Percentiles rank a stretch among this genome's conserved stretches.
phyloP scores from a whole-genome alignment of 2,888 invertebrate species.

The Thera obeliscata region DNA sequence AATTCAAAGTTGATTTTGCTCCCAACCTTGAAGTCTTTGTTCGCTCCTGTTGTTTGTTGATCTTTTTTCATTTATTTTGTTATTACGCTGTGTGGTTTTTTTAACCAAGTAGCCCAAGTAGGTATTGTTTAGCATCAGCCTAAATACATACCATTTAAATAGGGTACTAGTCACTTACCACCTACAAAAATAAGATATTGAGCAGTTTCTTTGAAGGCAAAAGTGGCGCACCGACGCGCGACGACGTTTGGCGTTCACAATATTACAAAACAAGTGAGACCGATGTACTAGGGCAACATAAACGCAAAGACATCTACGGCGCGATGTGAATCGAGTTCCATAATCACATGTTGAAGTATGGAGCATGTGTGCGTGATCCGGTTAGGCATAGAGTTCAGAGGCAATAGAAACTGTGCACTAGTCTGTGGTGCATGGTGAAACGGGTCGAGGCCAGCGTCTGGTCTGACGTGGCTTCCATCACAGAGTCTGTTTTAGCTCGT shows the following conservation, averaged over 20 bases:
- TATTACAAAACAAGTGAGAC: conserved; percentile 39
- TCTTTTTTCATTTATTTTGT: too few relatives aligned
- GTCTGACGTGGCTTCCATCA: conserved; percentile 32
- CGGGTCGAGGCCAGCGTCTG: conserved; percentile 56
- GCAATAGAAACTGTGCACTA: conserved; percentile 17
- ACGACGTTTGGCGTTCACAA: conserved; percentile 22
- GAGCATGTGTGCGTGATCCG: conserved; percentile 54
- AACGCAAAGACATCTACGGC: conserved; percentile 29
- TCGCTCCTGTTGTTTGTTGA: too few relatives aligned
- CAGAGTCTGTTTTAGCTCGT: conserved; percentile 13
- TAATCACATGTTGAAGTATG: conserved; percentile 36
- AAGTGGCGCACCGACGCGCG: background rate
- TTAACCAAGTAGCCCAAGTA: too few relatives aligned
- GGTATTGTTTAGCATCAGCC: too few relatives aligned
- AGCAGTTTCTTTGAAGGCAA: background rate
- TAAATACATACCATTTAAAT: too few relatives aligned
- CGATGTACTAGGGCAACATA: conserved; percentile 36
- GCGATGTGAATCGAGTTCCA: conserved; percentile 51
- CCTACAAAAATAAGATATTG: background rate
- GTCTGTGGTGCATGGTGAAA: conserved; percentile 41
- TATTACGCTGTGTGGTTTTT: too few relatives aligned
- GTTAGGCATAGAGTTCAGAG: conserved; percentile 48
- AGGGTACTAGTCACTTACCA: too few relatives aligned
- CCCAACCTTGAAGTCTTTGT: too few relatives aligned
- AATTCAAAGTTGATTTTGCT: too few relatives aligned